Conservation (phyloP, 1,140 invertebrate genomes). For the Diorhabda carinulata region DNA sequence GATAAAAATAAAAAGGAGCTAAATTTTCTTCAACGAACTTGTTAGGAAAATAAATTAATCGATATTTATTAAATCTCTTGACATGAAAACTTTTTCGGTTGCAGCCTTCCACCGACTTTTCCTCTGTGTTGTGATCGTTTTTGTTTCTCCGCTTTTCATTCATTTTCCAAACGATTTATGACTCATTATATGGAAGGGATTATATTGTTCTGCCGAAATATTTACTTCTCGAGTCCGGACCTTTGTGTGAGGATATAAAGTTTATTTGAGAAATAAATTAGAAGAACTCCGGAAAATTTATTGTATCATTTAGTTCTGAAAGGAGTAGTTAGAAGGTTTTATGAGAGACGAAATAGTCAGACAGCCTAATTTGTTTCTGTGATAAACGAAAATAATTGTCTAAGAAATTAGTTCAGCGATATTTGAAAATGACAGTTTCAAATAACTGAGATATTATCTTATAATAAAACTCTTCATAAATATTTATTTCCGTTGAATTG, state of each 20-base stretch:
- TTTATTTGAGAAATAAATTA: constrained; percentile 19
- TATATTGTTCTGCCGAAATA: constrained; percentile 25
- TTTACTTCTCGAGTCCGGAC: constrained; percentile 20
- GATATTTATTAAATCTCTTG: neutral
- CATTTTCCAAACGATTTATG: constrained; percentile 27
- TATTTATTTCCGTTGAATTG: too few relatives aligned
- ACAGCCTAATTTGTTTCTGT: constrained; percentile 11
- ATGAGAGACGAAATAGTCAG: constrained; percentile 6
- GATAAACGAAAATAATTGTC: constrained; percentile 1
- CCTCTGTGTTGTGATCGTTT: constrained; percentile 8
- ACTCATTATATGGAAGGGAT: constrained; percentile 24
- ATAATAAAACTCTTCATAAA: too few relatives aligned
- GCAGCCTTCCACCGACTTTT: constrained; percentile 13
- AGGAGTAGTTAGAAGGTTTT: constrained; percentile 14
- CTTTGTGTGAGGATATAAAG: constrained; percentile 18
- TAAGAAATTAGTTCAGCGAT: neutral
- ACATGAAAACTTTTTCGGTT: neutral
- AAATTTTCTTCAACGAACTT: too few relatives aligned
- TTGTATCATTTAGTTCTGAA: constrained; percentile 14
- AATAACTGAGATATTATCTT: too few relatives aligned
- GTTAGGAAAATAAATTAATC: too few relatives aligned
- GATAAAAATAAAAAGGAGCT: too few relatives aligned
- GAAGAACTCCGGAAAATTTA: constrained; percentile 6
- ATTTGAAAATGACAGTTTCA: neutral
- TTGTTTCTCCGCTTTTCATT: constrained; percentile 19